These are phyloP conservation scores for Agrotis clavis DNA, from an alignment of 2,888 invertebrate species.

Conservation along the genomic window DNA sequence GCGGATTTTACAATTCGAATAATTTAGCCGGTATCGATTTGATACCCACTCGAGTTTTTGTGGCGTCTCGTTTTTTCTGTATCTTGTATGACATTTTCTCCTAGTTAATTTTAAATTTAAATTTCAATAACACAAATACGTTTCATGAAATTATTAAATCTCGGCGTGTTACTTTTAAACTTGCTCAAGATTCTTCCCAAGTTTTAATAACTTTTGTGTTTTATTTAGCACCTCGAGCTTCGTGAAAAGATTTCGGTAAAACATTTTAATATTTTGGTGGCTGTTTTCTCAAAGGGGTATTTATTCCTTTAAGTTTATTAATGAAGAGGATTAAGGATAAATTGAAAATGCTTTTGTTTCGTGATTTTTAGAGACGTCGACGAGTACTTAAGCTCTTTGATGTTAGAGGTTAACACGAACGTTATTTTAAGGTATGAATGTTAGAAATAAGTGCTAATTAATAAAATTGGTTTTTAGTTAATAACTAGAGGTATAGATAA, in stretches of 20 bases:
- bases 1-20: conserved; percentile 56
- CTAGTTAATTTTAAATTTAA: conserved; percentile 40
- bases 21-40: conserved; percentile 53
- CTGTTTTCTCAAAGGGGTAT: conserved; percentile 48
- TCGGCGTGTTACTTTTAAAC: conserved; percentile 57
- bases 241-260: conserved; percentile 57
- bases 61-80: conserved; percentile 11
- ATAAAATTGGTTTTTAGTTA: not conserved
- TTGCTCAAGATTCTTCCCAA: conserved; percentile 41
- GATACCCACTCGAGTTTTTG: conserved; percentile 15
- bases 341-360: conserved; percentile 50
- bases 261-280: conserved; percentile 53
- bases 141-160: conserved; percentile 54
- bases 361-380: conserved; percentile 14
- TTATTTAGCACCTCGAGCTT: conserved; percentile 60
- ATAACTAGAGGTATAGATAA: not conserved
- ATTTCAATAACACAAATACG: conserved; percentile 61
- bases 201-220: conserved; percentile 66
- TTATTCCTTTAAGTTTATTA: conserved; percentile 56
- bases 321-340: conserved; percentile 52
- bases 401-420: conserved; percentile 5
- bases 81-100: conserved; percentile 22
- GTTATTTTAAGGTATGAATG: conserved; percentile 10
- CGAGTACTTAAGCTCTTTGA: conserved; percentile 19
- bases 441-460: not conserved